Percentiles rank a stretch among this genome's conserved stretches.
phyloP scores from a whole-genome alignment of 2,113 vertebrate genomes.

The Malaclemys terrapin region DNA sequence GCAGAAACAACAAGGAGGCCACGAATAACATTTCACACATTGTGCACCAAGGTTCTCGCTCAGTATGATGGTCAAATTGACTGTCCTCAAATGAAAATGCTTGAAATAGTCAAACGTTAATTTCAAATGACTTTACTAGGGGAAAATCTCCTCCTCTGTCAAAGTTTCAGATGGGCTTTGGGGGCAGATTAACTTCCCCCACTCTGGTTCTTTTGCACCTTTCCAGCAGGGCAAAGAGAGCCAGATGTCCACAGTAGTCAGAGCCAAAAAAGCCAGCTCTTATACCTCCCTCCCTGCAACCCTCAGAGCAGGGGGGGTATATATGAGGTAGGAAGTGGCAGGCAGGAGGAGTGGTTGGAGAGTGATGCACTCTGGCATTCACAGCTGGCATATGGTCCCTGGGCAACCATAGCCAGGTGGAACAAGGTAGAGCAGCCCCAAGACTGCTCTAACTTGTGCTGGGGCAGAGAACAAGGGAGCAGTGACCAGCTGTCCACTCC shows the following conservation, averaged over 20 bases:
- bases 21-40: background rate
- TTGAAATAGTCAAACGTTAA: constrained; percentile 29
- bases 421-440: background rate
- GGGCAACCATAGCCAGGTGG: rapidly evolving
- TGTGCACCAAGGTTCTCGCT: rapidly evolving
- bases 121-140: constrained; percentile 4
- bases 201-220: background rate
- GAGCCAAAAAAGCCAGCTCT: background rate
- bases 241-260: background rate
- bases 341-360: background rate
- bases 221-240: background rate
- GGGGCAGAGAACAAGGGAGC: background rate
- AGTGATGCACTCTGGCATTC: background rate
- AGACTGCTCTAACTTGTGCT: background rate
- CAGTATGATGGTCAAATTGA: background rate
- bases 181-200: constrained; percentile 7
- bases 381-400: background rate
- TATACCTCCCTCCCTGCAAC: background rate
- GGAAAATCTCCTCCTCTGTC: background rate
- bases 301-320: background rate
- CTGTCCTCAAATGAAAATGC: background rate
- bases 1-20: background rate
- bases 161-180: background rate
- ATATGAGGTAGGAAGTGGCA: background rate
- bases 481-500: background rate